Evolutionary conservation across 2,888 invertebrate species (phyloP).

Genomic region (Campoplex capitator): DNA sequence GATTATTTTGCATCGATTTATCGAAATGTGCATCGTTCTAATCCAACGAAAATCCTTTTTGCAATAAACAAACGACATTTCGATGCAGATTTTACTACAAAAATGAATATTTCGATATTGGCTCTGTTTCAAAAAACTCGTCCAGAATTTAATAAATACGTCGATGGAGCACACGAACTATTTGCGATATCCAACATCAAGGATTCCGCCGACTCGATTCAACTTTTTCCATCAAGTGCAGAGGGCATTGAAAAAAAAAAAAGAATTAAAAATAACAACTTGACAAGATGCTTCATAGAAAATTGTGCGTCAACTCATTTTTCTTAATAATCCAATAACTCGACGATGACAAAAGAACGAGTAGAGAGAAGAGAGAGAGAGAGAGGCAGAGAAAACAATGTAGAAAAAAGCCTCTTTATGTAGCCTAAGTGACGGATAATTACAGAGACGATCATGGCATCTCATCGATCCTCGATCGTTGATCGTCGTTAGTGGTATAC

Average conservation of each 20-base stretch:
- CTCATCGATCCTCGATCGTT: slow-evolving; percentile 68
- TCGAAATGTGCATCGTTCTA: not conserved
- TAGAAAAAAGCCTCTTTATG: slow-evolving; percentile 40
- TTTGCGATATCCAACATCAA: not conserved
- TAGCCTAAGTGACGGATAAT: slow-evolving; percentile 65
- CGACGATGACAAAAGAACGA: slow-evolving; percentile 37
- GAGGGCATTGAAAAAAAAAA: not conserved
- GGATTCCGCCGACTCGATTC: not conserved
- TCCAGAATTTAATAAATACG: not conserved
- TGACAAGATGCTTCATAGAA: slow-evolving; percentile 33
- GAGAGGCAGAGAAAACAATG: not conserved
- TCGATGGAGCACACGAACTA: not conserved
- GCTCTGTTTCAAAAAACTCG: too few species aligned
- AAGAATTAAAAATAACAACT: slow-evolving; percentile 35
- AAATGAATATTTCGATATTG: not conserved
- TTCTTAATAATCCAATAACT: slow-evolving; percentile 64
- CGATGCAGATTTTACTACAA: not conserved
- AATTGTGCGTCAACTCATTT: slow-evolving; percentile 53
- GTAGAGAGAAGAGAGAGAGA: not conserved
- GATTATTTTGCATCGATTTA: not conserved
- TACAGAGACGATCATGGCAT: slow-evolving; percentile 62
- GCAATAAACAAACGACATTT: not conserved
- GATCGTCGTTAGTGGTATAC: slow-evolving; percentile 61
- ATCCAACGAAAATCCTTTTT: not conserved
- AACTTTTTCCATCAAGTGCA: not conserved